These are phyloP conservation scores for Papilio dardanus DNA, from an alignment of 1,140 invertebrate genomes.

Conservation along the genomic window DNA sequence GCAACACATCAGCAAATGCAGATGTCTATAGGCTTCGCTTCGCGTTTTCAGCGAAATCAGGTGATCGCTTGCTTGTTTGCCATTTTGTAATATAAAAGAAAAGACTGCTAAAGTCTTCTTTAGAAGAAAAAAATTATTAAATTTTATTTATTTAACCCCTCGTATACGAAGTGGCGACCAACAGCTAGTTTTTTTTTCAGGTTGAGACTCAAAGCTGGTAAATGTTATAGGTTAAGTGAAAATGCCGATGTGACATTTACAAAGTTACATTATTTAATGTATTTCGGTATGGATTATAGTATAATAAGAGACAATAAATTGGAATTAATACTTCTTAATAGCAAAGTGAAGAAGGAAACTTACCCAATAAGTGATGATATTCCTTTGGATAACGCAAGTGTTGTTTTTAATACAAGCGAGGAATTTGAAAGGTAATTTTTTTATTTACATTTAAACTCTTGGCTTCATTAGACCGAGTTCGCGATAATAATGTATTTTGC, in stretches of 20 bases:
- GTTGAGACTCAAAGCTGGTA: slow-evolving; percentile 53
- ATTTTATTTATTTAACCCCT: no score
- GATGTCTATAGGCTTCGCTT: no score
- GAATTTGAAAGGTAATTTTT: slow-evolving; percentile 68
- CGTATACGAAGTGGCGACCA: no score
- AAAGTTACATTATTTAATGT: slow-evolving; percentile 66
- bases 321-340: slow-evolving; percentile 60
- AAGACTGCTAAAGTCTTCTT: no score
- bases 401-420: slow-evolving; percentile 59
- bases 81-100: no score
- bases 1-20: no score
- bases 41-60: no score
- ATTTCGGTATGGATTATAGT: slow-evolving; percentile 62
- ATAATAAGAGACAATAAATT: slow-evolving; percentile 64
- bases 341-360: slow-evolving; percentile 59
- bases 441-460: no score
- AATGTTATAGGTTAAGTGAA: slow-evolving; percentile 61
- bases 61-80: no score
- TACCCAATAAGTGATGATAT: slow-evolving; percentile 60
- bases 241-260: slow-evolving; percentile 51
- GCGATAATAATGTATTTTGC: no score
- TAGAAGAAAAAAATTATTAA: no score
- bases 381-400: slow-evolving; percentile 60
- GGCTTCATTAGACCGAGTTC: no score
- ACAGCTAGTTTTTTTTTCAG: slow-evolving; percentile 61